Evolutionary conservation across 2,113 vertebrate genomes (phyloP), one percentile per base, ranked within the genome.

Genomic region (Eurystomus gularis): DNA sequence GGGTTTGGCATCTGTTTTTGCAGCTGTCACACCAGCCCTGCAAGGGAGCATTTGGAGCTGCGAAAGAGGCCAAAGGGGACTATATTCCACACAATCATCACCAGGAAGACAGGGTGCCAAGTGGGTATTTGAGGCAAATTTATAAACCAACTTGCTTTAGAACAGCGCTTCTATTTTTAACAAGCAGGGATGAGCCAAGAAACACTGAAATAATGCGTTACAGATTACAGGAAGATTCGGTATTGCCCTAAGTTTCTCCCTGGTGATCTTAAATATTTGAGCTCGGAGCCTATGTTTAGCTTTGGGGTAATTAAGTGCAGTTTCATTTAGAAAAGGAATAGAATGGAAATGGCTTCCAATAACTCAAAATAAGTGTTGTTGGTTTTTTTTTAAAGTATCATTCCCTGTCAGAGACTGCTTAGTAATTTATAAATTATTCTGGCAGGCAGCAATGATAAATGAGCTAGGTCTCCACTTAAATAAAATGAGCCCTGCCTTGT

Each of bases 71-170:
- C 96, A 97, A 95, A 88, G 93, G 89, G 75, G 94, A 94, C 78
- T 44, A 66, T 91, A 94, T 86, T 93, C 71, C 64, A 93, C 78
- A 93, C 26, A 51, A 81, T 90, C 84, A 94, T 80, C 97, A 91
- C 55, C 71, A 88, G 93, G 62, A 95, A 95, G 85, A 86, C 76
- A 96, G 87, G 70, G 55, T 95, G 95, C 86, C 96, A 96, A 97
- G 89, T 91, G 91, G 73, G 80, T 96, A 95, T 96, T 96, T 93
- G 69, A 97, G 89, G 90, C 82, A 94, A 85, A 97, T 95, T 96
- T 94, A 94, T 92, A 94, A 95, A 84, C 18, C 62, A 66, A 82
- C 82, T 86, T 85, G 66, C 73, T 95, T 89, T 80, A 82, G 83
- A 89, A 73, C 17, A 52, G 37, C 26, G 21, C 23, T 90, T 61